Evolutionary conservation across 2,888 invertebrate genomes (phyloP), one percentile per base, ranked within the genome.

Genomic region (Hedychridium roseum): DNA sequence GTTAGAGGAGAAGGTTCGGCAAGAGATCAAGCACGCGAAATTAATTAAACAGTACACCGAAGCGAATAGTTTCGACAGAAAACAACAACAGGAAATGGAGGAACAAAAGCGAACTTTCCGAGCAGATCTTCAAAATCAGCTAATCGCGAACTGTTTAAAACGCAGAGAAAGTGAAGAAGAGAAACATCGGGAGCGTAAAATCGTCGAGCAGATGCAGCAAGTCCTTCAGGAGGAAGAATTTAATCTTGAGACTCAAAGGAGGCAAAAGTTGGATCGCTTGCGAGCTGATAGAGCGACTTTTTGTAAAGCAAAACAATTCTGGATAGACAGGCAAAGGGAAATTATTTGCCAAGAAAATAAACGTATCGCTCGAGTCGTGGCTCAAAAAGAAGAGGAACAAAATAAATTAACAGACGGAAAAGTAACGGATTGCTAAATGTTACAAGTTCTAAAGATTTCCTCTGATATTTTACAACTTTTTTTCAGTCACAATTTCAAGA

Each of bases 181-280:
- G 42, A 56, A 36, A 23, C 60, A 61, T 12, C 56, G 53, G 0
- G 69, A 70, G 20, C 52, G 66, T 6, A 68, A 64, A 12, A 50
- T 63, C 36, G 17, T 57, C 15, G 65, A 63, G n/a, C 46, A 58
- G 16, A 40, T 38, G 2, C 50, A 18, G 7, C 46, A 55, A 18
- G 23, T 46, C n/a, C 35, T 56, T 4, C 41, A 23, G 2, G 15
- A 32, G 9, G 63, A 66, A 35, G 23, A 58, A 6, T 2, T 36
- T 15, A 43, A 52, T 28, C 43, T 44, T 28, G 54, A 47, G 4
- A 32, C 52, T 16, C 30, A 18, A 2, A 65, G 56, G 16, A 37
- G 18, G 6, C 46, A 54, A 20, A 49, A 17, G 4, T 50, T 36
- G 17, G 20, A 20, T 12, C 26, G 46, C 41, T 16, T 58, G 34